Evolutionary conservation across 2,797 vertebrate genomes (phyloP).

Genomic region (Epinephelus awoara): DNA sequence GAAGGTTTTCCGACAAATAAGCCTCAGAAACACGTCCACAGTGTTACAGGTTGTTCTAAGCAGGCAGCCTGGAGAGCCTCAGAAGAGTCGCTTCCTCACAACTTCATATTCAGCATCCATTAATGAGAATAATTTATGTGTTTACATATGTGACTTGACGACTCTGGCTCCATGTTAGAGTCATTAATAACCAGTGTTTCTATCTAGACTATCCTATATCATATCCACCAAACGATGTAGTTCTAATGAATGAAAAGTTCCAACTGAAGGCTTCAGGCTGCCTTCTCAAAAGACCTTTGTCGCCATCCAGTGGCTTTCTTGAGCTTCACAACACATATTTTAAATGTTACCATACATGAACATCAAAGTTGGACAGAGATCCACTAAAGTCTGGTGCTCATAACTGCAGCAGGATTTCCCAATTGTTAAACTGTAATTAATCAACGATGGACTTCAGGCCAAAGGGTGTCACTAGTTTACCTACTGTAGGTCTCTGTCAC

Average conservation of each 20-base stretch:
- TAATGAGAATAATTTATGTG: not conserved
- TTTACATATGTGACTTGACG: not conserved
- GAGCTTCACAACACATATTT: constrained; percentile 4
- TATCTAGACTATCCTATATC: not conserved
- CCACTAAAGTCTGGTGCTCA: not conserved
- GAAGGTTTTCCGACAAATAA: constrained; percentile 55
- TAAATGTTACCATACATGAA: not conserved
- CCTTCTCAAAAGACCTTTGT: constrained; percentile 28
- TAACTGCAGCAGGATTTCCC: not conserved
- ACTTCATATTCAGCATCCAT: not conserved
- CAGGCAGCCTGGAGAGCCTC: constrained; percentile 14
- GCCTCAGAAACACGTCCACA: constrained; percentile 20
- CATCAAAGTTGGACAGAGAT: not conserved
- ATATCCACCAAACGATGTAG: not conserved
- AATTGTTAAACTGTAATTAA: not conserved
- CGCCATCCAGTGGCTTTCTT: constrained; percentile 58
- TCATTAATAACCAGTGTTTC: not conserved
- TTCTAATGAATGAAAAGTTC: not conserved
- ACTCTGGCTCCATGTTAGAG: not conserved
- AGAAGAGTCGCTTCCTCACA: not conserved
- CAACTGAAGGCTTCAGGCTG: not conserved
- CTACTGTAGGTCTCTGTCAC: not conserved
- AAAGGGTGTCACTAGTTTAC: not conserved
- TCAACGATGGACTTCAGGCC: not conserved
- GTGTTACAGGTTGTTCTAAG: constrained; percentile 19